Evolutionary conservation across 2,888 invertebrate genomes (phyloP), one percentile per base, ranked within the genome.

Genomic region (Cancer borealis): DNA sequence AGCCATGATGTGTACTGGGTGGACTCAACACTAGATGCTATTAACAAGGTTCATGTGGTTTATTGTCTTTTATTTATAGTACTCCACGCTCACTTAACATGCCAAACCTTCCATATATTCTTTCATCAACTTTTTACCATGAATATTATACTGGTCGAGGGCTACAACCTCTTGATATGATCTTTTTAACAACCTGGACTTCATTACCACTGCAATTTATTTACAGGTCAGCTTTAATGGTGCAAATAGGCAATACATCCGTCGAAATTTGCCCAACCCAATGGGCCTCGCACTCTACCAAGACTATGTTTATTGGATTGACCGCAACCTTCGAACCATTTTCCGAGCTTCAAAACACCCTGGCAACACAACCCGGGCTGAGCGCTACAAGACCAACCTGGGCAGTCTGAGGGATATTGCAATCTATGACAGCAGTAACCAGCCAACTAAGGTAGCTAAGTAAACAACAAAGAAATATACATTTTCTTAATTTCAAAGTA

Each of bases 1-100:
- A 99, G 99, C 0, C 98, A 99, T 96, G 99, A 99, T 96, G 98
- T 99, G 0, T 99, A 98, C 96, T 99, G 99, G 99, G 99, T 99
- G 0, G 99, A 99, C 96, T 98, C 99, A 0, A 98, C 98, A 96
- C 97, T 99, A 49, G 99, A 99, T 96, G 98, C 98, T 96, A 99
- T 99, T 94, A 99, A 99, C 96, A 98, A 98, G 96, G 98, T 99
- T n/a, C 98, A 91, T 10, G n/a, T 46, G 89, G n/a, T 12, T 89
- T 17, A 47, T n/a, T 89, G 73, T 73, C 21, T 12, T 54, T 60
- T 60, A 4, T 60, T 60, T 60, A 21, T 60, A 2, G 39, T 60
- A 21, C 60, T 60, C 21, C 60, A 60, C 60, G 2, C 39, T 39
- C 2, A 39, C 39, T 39, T 2, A 39, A 39, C 39, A 39, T 39